These are phyloP conservation scores for Intoshia linei DNA, from an alignment of 1,140 invertebrate genomes.

Conservation along the genomic window DNA sequence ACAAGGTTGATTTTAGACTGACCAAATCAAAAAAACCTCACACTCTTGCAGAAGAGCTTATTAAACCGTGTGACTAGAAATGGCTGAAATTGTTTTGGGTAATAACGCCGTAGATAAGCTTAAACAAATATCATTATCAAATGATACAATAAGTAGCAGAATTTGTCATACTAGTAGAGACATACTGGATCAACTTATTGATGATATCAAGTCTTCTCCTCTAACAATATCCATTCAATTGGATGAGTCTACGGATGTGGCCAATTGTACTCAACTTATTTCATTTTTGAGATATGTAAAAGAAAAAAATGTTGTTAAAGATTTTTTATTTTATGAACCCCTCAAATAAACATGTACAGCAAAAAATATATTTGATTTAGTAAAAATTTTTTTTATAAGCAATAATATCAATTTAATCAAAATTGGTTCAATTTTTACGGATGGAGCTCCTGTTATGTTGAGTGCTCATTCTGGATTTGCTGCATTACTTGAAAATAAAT, in stretches of 20 bases:
- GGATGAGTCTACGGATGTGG: no score
- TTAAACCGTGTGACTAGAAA: constrained; percentile 3
- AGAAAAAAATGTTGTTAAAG: no score
- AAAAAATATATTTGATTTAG: no score
- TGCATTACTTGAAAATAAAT: not conserved
- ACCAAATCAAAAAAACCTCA: constrained; percentile 1
- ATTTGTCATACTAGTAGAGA: not conserved
- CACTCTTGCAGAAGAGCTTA: constrained; percentile 1
- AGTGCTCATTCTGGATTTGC: not conserved
- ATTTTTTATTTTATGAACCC: not conserved
- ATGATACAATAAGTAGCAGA: not conserved
- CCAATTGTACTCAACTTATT: constrained; percentile 2
- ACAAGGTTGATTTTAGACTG: not conserved
- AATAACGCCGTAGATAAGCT: not conserved
- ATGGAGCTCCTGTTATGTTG: not conserved
- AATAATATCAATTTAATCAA: no score
- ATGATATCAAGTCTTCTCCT: constrained; percentile 1
- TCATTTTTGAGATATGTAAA: not conserved
- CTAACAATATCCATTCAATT: no score
- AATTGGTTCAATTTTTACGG: not conserved
- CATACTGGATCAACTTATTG: constrained; percentile 1
- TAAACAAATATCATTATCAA: not conserved
- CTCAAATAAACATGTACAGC: not conserved
- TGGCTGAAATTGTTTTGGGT: not conserved
- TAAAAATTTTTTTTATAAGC: constrained; percentile 1